Evolutionary conservation across 2,113 vertebrate genomes (phyloP), one percentile per base, ranked within the genome.

Genomic region (Chlamydotis undulata): DNA sequence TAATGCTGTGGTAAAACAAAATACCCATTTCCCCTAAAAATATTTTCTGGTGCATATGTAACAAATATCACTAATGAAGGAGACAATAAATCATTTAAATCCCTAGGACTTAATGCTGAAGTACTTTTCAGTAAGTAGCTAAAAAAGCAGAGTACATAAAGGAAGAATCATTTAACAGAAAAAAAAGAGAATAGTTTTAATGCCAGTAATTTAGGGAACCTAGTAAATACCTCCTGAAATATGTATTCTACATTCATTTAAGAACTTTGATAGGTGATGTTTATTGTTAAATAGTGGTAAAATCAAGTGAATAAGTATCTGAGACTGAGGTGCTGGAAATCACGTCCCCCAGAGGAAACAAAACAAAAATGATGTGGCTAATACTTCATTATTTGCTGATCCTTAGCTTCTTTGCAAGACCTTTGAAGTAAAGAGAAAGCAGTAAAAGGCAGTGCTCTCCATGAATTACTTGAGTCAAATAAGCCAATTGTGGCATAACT

Each of bases 1-100:
- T 89, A 83, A 96, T 91, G 70, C 83, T 97, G 88, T 90, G 73
- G 89, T 92, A 82, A 93, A 87, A 75, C 14, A 97, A 97, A 97
- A 80, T 79, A 95, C 50, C 92, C 11, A 79, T 86, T 97, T 96
- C 75, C 90, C 90, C 83, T 96, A 95, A 96, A 97, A 95, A 87
- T 96, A 90, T 78, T 88, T 95, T 96, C 80, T 90, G 49, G 79
- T 96, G 84, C 74, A 80, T 94, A 71, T 95, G 70, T 79, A 92
- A 95, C 84, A 95, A 97, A 95, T 96, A 94, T 85, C 90, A 52
- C 77, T 93, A 94, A 94, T 87, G 67, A 97, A 97, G 81, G 78
- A 83, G 71, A 95, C 91, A 50, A 91, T 97, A 96, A 96, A 94
- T 95, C 63, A 96, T 84, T 96, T 83, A 90, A 93, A 86, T 97